Conservation (phyloP, 2,888 invertebrate species). For the Drosophila dives region DNA sequence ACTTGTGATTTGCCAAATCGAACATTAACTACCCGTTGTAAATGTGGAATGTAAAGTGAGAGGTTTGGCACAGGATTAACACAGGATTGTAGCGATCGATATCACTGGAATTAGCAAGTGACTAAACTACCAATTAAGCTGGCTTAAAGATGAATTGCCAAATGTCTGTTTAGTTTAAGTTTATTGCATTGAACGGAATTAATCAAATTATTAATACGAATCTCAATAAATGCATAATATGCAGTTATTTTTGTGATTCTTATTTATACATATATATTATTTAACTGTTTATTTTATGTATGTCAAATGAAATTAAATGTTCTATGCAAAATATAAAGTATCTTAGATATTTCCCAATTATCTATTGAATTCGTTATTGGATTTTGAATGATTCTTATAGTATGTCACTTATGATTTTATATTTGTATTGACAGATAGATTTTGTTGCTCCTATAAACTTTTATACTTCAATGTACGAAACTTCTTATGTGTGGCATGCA, state of each 20-base stretch:
- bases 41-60: constrained; percentile 51
- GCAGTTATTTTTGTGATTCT: not conserved
- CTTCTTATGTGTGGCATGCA: constrained; percentile 1
- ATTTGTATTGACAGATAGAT: not conserved
- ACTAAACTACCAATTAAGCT: constrained; percentile 8
- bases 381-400: not conserved
- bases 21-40: constrained; percentile 55
- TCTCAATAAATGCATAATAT: not conserved
- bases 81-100: constrained; percentile 38
- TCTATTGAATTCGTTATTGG: not conserved
- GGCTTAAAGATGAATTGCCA: constrained; percentile 11
- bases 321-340: not conserved
- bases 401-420: not conserved
- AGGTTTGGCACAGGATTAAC: constrained; percentile 47
- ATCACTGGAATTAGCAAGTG: constrained; percentile 27
- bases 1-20: constrained; percentile 40
- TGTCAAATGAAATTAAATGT: not conserved
- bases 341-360: not conserved
- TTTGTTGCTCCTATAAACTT: too few species aligned
- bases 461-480: not conserved
- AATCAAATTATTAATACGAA: not conserved
- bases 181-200: not conserved
- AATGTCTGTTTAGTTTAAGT: constrained; percentile 1
- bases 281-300: not conserved
- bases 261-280: not conserved